phyloP scores from a whole-genome alignment of 2,888 invertebrate species.

The Eurytoma californica region DNA sequence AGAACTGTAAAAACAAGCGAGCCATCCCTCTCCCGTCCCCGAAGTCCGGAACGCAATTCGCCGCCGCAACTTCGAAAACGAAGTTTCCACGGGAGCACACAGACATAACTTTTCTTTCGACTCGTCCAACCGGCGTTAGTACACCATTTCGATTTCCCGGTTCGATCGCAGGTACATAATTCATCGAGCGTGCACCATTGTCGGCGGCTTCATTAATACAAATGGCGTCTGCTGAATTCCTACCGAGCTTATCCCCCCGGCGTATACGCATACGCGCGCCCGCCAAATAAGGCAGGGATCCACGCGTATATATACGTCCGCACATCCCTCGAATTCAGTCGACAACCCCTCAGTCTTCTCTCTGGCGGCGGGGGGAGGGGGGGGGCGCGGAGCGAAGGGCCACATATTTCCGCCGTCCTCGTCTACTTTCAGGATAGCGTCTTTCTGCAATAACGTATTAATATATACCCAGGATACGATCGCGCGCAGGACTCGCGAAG shows the following conservation, averaged over 20 bases:
- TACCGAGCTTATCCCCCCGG: conserved; percentile 51
- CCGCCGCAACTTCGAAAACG: conserved; percentile 3
- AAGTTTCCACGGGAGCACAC: conserved; percentile 30
- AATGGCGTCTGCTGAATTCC: conserved; percentile 75
- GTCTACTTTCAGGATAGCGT: conserved; percentile 75
- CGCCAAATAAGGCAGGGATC: conserved; percentile 34
- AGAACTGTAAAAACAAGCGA: neutral
- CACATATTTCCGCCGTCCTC: conserved; percentile 73
- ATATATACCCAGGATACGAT: conserved; percentile 63
- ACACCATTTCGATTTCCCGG: conserved; percentile 64
- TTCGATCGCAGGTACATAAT: conserved; percentile 75
- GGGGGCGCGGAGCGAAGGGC: neutral
- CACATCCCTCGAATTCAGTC: conserved; percentile 49
- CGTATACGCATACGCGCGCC: neutral
- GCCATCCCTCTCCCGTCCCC: neutral
- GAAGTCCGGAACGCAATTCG: neutral
- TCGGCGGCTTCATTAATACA: conserved; percentile 75
- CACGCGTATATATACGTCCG: conserved; percentile 15
- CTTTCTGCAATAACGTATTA: conserved; percentile 75
- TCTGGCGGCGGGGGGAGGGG: neutral
- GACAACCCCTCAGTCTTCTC: conserved; percentile 53
- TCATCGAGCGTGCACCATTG: conserved; percentile 70
- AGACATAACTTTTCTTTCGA: conserved; percentile 40
- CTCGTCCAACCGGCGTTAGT: conserved; percentile 34
- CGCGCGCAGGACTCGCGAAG: neutral